Evolutionary conservation across 2,797 vertebrate genomes (phyloP).

Genomic region (Tarsius wallacei): DNA sequence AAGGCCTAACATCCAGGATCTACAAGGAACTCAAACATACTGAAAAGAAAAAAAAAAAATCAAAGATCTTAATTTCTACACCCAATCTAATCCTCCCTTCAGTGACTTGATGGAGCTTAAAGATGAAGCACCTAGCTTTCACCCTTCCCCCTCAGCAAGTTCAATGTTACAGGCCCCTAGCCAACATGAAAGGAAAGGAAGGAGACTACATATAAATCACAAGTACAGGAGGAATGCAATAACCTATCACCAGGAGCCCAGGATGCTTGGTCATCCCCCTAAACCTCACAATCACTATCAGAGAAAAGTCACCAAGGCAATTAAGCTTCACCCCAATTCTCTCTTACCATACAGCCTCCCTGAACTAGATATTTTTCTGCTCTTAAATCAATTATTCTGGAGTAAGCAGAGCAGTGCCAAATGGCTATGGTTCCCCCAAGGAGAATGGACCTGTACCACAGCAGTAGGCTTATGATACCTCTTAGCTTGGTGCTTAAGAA

Average conservation of each 20-base stretch:
- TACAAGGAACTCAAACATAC: no score
- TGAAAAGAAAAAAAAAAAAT: no score
- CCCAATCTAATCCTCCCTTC: background rate
- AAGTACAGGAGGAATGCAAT: background rate
- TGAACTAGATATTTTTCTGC: background rate
- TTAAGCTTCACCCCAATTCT: background rate
- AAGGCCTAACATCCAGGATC: no score
- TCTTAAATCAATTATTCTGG: background rate
- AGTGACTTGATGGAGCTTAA: background rate
- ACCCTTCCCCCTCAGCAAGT: background rate
- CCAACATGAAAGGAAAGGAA: background rate
- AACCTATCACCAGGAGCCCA: background rate
- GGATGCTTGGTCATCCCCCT: background rate
- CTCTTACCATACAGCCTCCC: background rate
- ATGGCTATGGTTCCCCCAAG: background rate
- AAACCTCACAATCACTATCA: background rate
- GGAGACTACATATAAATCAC: background rate
- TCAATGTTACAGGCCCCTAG: background rate
- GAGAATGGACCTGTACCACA: fast-evolving
- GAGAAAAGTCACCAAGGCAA: background rate
- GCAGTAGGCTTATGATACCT: background rate
- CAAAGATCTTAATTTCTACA: background rate
- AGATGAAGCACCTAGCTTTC: background rate
- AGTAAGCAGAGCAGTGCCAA: background rate
- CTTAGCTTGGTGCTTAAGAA: background rate